Evolutionary conservation across 2,888 invertebrate species (phyloP), one percentile per base, ranked within the genome.

Genomic region (Abscondita cerata): DNA sequence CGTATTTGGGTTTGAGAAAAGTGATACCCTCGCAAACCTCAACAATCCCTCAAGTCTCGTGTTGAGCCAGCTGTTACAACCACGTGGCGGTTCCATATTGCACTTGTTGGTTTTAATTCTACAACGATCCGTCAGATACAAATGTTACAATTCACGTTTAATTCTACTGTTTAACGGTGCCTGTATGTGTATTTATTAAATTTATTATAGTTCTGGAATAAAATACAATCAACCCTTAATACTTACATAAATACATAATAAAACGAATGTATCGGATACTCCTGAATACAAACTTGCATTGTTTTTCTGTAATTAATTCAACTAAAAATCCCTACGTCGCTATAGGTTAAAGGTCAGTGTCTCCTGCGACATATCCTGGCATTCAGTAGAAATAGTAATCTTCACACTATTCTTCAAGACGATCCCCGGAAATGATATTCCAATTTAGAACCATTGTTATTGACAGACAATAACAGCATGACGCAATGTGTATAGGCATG

Each of bases 21-120:
- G 55, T 53, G 53, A 59, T 51, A 59, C 64, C 64, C 64, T 59
- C 57, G 58, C 54, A 66, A 41, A 63, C 68, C 68, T 67, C 69
- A 64, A 67, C 69, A 65, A 65, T 70, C 71, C 71, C 72, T 70
- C 70, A 72, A 71, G 71, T 72, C 66, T 61, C 71, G 70, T 71
- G 72, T 70, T 65, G 71, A 65, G 72, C 70, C 72, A 71, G 70
- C 68, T 71, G 72, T 73, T 72, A 66, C 70, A 64, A 68, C 67
- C 69, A 66, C 64, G 67, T 62, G 66, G 70, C 66, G 71, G 72
- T 70, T 69, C 71, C 74, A 73, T 74, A 74, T 74, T 72, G 74
- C 71, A 73, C 73, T 72, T 73, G 72, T 73, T 72, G 72, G 73
- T 71, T 73, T 72, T 72, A 73, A 72, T 72, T 67, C 70, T 53